A percentile compares a stretch with the other conserved stretches of the same genome.
These are phyloP conservation scores for Ditylenchus weischeri DNA, from an alignment of 2,888 invertebrate genomes.

Conservation along the genomic window DNA sequence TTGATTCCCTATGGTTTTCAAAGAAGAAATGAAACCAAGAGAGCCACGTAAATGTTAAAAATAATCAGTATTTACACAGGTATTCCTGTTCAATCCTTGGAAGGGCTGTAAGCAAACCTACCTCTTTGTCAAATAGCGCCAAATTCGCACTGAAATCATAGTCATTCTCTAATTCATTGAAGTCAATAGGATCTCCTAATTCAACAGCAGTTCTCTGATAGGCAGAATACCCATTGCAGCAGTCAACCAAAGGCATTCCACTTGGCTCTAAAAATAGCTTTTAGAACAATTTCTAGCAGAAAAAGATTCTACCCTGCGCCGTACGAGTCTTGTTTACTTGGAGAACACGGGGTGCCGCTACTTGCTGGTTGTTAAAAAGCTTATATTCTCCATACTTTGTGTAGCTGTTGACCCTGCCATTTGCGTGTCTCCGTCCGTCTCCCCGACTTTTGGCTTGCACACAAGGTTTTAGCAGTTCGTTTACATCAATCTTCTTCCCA, in stretches of 20 bases:
- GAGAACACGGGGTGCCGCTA: slow-evolving; percentile 22
- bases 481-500: neutral
- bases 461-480: neutral
- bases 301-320: slow-evolving; percentile 1
- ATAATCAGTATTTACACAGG: too few relatives aligned
- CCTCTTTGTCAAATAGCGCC: slow-evolving; percentile 43
- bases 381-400: slow-evolving; percentile 26
- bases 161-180: slow-evolving; percentile 43
- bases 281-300: neutral
- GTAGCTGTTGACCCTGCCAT: slow-evolving; percentile 1
- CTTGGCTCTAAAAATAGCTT: slow-evolving; percentile 35
- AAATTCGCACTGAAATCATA: slow-evolving; percentile 53
- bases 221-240: slow-evolving; percentile 36
- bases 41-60: too few relatives aligned
- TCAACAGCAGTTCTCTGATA: slow-evolving; percentile 20
- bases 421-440: neutral
- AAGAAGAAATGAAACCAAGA: too few relatives aligned
- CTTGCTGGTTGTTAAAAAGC: slow-evolving; percentile 31
- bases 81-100: too few relatives aligned
- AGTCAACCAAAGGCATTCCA: slow-evolving; percentile 46
- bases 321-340: slow-evolving; percentile 11
- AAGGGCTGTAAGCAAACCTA: slow-evolving; percentile 4
- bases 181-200: slow-evolving; percentile 43
- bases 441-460: neutral
- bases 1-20: too few relatives aligned